phyloP scores from a whole-genome alignment of 1,140 invertebrate species.

The Amphibalanus amphitrite region DNA sequence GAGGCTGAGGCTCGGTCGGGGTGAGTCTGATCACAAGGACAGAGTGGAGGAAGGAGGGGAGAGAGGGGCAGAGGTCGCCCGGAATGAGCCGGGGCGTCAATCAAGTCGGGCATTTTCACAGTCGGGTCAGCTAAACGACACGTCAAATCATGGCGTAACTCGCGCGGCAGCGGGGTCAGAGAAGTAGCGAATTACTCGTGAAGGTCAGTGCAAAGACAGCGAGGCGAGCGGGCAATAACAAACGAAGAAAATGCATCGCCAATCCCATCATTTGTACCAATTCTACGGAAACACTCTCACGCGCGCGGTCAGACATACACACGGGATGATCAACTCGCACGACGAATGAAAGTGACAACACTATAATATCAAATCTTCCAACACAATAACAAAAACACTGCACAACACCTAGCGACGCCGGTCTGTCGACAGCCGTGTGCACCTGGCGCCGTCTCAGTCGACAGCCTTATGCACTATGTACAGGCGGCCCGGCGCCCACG shows the following conservation, averaged over 20 bases:
- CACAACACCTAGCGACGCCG: not conserved
- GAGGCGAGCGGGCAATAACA: not conserved
- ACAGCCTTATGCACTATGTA: not conserved
- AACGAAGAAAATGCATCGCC: not conserved
- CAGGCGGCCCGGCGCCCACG: not conserved
- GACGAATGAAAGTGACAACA: slow-evolving; percentile 1
- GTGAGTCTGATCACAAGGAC: not conserved
- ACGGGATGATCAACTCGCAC: not conserved
- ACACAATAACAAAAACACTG: slow-evolving; percentile 2
- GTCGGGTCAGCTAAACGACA: not conserved
- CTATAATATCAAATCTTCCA: slow-evolving; percentile 1
- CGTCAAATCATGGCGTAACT: not conserved
- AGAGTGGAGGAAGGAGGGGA: no score
- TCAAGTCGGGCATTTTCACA: not conserved
- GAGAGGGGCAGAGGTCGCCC: no score
- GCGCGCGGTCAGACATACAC: not conserved
- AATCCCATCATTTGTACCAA: not conserved
- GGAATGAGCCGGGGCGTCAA: no score
- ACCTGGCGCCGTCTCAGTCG: not conserved
- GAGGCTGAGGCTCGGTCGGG: no score
- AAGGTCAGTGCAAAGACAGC: not conserved
- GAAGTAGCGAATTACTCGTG: not conserved
- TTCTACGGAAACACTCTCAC: not conserved
- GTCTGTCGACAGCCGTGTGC: not conserved
- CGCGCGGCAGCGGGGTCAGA: not conserved